Percentiles rank a stretch among this genome's conserved stretches.
phyloP scores from a whole-genome alignment of 2,888 invertebrate genomes.

The Chalcosyrphus nemorum region DNA sequence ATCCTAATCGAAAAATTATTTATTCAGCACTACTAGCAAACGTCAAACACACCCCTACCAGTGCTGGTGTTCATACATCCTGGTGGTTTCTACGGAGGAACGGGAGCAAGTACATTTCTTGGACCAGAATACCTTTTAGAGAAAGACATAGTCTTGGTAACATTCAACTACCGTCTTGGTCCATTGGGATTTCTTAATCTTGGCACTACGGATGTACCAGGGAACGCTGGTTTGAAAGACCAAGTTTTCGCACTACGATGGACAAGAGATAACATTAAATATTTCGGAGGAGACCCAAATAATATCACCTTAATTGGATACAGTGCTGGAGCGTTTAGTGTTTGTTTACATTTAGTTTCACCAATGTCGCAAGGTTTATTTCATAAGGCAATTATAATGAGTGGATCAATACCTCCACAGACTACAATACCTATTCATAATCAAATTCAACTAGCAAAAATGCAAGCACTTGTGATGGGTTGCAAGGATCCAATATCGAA shows the following conservation, averaged over 20 bases:
- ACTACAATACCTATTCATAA: slow-evolving; percentile 77
- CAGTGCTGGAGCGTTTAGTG: slow-evolving; percentile 77
- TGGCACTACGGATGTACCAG: slow-evolving; percentile 83
- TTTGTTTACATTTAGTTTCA: slow-evolving; percentile 79
- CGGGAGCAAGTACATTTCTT: slow-evolving; percentile 78
- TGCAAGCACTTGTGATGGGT: slow-evolving; percentile 82
- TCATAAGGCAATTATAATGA: slow-evolving; percentile 83
- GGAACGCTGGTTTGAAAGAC: slow-evolving; percentile 85
- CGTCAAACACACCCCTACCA: slow-evolving; percentile 77
- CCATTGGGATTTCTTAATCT: slow-evolving; percentile 83
- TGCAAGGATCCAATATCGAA: slow-evolving; percentile 79
- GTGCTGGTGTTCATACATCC: slow-evolving; percentile 86
- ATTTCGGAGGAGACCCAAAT: slow-evolving; percentile 84
- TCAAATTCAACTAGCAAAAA: slow-evolving; percentile 82
- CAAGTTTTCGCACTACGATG: slow-evolving; percentile 84
- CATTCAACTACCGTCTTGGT: slow-evolving; percentile 85
- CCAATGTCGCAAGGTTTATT: slow-evolving; percentile 81
- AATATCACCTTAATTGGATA: slow-evolving; percentile 83
- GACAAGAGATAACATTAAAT: slow-evolving; percentile 83
- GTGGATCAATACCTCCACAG: slow-evolving; percentile 80
- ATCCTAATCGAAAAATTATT: not conserved
- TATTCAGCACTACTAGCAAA: slow-evolving; percentile 43
- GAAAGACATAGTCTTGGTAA: slow-evolving; percentile 84
- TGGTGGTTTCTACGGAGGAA: slow-evolving; percentile 85
- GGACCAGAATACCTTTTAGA: slow-evolving; percentile 85